phyloP scores from a whole-genome alignment of 2,113 vertebrate genomes.

The Lanius ludovicianus region DNA sequence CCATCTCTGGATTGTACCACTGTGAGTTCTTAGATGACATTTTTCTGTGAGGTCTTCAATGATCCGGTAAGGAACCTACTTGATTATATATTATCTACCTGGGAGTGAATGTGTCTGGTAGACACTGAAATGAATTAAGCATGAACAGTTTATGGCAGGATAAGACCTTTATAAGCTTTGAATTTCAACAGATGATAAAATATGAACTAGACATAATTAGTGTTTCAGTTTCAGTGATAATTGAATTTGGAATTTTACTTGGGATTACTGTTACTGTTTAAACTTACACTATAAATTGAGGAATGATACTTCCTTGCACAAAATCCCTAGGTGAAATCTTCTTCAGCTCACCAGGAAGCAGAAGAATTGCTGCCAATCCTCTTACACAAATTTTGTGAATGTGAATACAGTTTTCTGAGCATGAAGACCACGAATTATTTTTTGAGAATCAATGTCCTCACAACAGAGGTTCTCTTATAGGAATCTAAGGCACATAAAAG shows the following conservation, averaged over 20 bases:
- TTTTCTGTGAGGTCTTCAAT: background rate
- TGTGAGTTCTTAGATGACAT: background rate
- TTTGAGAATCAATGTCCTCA: background rate
- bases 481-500: background rate
- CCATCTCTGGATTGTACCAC: background rate
- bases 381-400: background rate
- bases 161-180: background rate
- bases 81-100: background rate
- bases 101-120: background rate
- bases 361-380: background rate
- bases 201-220: background rate
- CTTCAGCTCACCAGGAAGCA: background rate
- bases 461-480: background rate
- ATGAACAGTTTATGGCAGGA: background rate
- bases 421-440: background rate
- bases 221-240: background rate
- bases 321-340: background rate
- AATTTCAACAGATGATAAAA: background rate
- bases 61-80: background rate
- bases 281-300: background rate
- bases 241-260: background rate
- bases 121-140: background rate
- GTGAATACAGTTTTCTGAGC: background rate
- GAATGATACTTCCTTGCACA: background rate
- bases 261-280: background rate